Base-by-base conservation (phyloP, 1,140 invertebrate genomes). In the Ladona fulva region DNA sequence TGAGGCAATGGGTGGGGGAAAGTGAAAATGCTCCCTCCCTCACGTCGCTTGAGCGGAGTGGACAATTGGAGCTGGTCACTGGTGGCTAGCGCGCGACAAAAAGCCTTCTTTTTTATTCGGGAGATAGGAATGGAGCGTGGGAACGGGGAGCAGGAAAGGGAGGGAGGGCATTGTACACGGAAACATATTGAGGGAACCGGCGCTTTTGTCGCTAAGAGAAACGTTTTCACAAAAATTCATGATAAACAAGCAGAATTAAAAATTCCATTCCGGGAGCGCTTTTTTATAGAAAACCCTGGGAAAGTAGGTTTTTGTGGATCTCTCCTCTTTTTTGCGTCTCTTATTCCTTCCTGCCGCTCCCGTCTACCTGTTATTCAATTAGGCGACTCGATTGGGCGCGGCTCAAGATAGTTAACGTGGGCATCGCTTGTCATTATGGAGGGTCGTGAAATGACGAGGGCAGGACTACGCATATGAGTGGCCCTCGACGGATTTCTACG, bases 171-270 rank as follows among this genome's bases (percentile, higher is more conserved):
- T 66, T 66, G 52, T 66, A 12, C 52, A 66, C 52, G 52, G 52
- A 22, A 66, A 66, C 52, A 22, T 66, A 19, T 66, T 66, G 52
- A 66, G 52, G n/a, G 52, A 66, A 66, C 52, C 52, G 52, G 1
- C 52, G 52, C 52, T 66, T 66, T 66, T 66, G 52, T 66, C 52
- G 14, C 52, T 66, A 66, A 66, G 52, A 66, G 52, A 19, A 66
- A 66, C 52, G 52, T 66, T 66, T 66, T 66, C 52, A 66, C 52
- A 66, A 66, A 66, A 66, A 66, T 66, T 66, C 52, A 66, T 66
- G 52, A 66, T 66, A 66, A 66, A 66, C 52, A 66, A 66, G 52
- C 52, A 66, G 52, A 66, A 66, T 66, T 66, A 66, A 66, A 66
- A 66, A 66, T 66, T 66, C 52, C 52, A 66, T 66, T 66, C 14